Conservation (phyloP, 1,140 invertebrate species). For the Temnothorax longispinosus region DNA sequence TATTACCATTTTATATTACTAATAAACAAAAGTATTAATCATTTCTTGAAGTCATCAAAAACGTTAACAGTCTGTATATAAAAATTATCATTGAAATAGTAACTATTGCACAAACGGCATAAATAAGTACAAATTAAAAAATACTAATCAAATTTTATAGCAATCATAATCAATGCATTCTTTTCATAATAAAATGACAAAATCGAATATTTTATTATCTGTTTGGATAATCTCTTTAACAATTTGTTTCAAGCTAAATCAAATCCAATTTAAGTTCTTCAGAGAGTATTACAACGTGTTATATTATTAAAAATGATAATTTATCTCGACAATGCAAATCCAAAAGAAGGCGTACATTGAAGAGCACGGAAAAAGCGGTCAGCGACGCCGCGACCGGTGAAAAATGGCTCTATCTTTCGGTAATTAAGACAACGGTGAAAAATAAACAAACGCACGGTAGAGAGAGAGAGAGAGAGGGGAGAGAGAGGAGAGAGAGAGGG, state of each 20-base stretch:
- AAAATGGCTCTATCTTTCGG: constrained; percentile 83
- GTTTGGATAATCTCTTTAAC: neutral
- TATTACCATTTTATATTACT: neutral
- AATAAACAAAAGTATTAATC: neutral
- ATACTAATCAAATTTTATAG: neutral
- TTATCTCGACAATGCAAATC: neutral
- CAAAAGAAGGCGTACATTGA: constrained; percentile 21
- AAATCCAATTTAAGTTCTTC: neutral
- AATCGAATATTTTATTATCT: neutral
- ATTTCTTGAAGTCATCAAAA: neutral
- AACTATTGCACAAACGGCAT: neutral
- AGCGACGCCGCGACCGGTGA: constrained; percentile 63
- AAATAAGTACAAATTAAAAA: neutral
- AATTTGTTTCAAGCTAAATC: neutral
- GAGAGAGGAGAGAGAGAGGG: neutral
- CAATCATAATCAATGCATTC: neutral
- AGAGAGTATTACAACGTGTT: neutral
- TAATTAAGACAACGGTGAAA: constrained; percentile 81
- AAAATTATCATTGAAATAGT: neutral
- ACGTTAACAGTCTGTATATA: neutral
- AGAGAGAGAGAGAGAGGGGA: neutral
- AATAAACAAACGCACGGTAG: constrained; percentile 77
- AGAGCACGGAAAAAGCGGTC: constrained; percentile 39
- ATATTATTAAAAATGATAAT: constrained; percentile 13
- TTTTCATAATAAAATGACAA: neutral